Conservation (phyloP, 2,888 invertebrate species). For the Pachliopta kotzebuea region DNA sequence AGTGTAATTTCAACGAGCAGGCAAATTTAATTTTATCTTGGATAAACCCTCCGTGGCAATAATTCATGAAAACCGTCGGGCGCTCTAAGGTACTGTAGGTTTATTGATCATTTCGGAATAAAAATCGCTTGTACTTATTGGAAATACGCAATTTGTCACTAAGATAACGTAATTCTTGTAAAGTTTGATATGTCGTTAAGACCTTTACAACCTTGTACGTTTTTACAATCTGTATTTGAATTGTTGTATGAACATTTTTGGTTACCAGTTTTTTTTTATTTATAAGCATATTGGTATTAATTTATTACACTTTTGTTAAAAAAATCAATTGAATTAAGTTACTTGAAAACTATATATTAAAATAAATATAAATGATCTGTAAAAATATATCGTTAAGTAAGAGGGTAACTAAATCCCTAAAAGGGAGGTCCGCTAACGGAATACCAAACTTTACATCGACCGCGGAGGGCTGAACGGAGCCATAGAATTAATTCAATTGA, state of each 20-base stretch:
- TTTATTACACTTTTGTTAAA: too few species aligned
- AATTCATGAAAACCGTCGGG: constrained; percentile 53
- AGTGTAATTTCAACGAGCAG: constrained; percentile 52
- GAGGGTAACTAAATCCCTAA: constrained; percentile 47
- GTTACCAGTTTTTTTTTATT: too few species aligned
- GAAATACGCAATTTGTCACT: constrained; percentile 14
- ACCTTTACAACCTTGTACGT: too few species aligned
- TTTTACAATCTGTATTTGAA: too few species aligned
- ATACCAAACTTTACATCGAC: constrained; percentile 69
- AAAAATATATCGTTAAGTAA: constrained; percentile 40
- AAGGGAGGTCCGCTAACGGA: constrained; percentile 49
- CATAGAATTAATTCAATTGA: constrained; percentile 78
- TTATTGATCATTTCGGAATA: constrained; percentile 22
- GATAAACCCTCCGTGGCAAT: constrained; percentile 53
- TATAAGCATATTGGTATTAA: too few species aligned
- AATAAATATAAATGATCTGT: not conserved
- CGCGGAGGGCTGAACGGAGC: constrained; percentile 63
- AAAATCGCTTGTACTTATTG: constrained; percentile 10
- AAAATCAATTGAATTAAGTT: too few species aligned
- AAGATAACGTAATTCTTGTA: not conserved
- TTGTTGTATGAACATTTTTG: too few species aligned
- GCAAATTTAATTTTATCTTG: constrained; percentile 66
- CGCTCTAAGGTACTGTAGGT: constrained; percentile 10
- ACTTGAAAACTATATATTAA: not conserved
- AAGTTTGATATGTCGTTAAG: not conserved